Conservation (phyloP, 2,113 vertebrate genomes). For the Cromileptes altivelis region DNA sequence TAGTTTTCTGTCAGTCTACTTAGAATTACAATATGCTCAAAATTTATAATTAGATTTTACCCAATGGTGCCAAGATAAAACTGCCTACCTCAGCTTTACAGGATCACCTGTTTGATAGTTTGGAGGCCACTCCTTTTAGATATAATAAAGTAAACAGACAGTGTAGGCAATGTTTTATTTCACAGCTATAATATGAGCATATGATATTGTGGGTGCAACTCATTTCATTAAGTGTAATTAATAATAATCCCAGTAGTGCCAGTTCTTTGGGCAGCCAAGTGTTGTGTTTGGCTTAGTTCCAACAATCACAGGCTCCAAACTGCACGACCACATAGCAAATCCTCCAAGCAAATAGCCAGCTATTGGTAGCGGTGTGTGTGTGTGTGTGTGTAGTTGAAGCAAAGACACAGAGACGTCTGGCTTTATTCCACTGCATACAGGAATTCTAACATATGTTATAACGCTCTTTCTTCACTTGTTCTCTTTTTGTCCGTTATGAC, state of each 20-base stretch:
- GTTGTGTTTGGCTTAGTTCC: background rate
- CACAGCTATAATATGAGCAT: background rate
- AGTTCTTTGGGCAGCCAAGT: background rate
- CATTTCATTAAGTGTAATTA: constrained; percentile 9
- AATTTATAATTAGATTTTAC: too few relatives aligned
- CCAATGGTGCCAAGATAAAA: too few relatives aligned
- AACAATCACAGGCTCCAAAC: constrained; percentile 7
- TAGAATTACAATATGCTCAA: too few relatives aligned
- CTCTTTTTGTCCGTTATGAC: background rate
- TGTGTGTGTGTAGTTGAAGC: background rate
- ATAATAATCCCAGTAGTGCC: background rate
- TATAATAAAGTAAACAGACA: background rate
- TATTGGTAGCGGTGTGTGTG: background rate
- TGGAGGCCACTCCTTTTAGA: too few relatives aligned
- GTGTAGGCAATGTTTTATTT: background rate
- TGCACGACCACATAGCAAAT: background rate
- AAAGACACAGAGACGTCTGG: constrained; percentile 34
- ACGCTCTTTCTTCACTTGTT: background rate
- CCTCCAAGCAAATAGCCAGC: background rate
- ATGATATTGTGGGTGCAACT: background rate
- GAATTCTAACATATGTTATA: constrained; percentile 30
- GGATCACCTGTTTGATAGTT: too few relatives aligned
- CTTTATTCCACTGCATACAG: constrained; percentile 35
- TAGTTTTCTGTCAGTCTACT: too few relatives aligned
- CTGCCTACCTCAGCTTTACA: too few relatives aligned